Conservation (phyloP, 2,797 vertebrate genomes). For the Dipus sagitta region DNA sequence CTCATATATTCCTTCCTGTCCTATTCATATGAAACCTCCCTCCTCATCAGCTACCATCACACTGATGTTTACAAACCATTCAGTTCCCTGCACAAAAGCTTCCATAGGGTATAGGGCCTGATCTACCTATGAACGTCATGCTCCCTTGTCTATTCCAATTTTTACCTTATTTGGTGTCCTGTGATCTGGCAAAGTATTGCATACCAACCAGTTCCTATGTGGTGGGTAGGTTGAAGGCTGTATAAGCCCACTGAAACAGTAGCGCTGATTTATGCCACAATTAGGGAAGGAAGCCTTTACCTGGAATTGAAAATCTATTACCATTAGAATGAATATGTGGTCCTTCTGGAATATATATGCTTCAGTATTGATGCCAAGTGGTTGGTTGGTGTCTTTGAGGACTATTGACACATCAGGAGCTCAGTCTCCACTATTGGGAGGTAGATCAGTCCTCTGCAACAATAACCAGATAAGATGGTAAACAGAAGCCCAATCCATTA, state of each 20-base stretch:
- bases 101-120: background rate
- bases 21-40: background rate
- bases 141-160: background rate
- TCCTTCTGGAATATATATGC: background rate
- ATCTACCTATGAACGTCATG: background rate
- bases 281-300: background rate
- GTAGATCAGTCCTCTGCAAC: background rate
- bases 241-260: background rate
- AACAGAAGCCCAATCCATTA: background rate
- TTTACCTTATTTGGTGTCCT: background rate
- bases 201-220: background rate
- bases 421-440: background rate
- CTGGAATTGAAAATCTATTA: background rate
- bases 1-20: background rate
- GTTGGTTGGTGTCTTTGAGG: background rate
- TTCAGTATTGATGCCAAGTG: background rate
- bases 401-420: background rate
- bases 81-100: background rate
- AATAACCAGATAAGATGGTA: background rate
- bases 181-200: background rate
- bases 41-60: background rate
- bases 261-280: background rate
- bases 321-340: background rate
- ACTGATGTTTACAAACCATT: background rate
- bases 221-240: background rate